Evolutionary conservation across 2,888 invertebrate genomes (phyloP).

Genomic region (Anticlea derivata): DNA sequence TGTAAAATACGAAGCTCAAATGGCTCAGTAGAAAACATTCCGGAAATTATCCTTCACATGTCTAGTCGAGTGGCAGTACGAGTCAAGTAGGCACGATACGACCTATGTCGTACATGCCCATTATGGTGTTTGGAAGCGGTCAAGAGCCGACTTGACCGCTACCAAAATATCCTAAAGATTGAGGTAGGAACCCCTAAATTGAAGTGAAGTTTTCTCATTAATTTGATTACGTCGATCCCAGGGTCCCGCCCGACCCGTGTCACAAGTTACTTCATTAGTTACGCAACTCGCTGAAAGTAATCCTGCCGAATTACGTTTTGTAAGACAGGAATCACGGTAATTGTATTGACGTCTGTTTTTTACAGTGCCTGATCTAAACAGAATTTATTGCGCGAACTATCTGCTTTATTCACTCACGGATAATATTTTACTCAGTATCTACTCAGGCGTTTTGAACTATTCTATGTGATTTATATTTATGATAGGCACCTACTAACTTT

Average conservation of each 20-base stretch:
- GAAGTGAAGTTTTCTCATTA: constrained; percentile 83
- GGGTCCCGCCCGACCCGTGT: constrained; percentile 78
- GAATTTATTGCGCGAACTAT: neutral
- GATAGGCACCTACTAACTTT: no score
- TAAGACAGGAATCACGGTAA: constrained; percentile 73
- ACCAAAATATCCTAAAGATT: constrained; percentile 77
- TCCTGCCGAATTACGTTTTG: constrained; percentile 76
- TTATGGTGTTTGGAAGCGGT: constrained; percentile 50
- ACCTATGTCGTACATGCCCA: constrained; percentile 52
- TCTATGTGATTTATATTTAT: no score
- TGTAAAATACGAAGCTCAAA: neutral
- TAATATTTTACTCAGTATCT: no score
- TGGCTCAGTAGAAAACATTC: neutral
- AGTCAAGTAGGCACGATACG: constrained; percentile 21
- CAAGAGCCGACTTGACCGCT: constrained; percentile 67
- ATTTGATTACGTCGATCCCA: constrained; percentile 83
- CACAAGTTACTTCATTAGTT: constrained; percentile 84
- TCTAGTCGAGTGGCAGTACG: constrained; percentile 26
- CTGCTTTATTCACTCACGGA: neutral
- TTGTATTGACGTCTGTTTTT: constrained; percentile 54
- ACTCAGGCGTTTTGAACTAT: no score
- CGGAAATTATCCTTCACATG: constrained; percentile 23
- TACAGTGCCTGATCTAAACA: constrained; percentile 18
- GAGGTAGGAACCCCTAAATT: constrained; percentile 79
- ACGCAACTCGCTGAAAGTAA: constrained; percentile 80